phyloP scores from a whole-genome alignment of 2,888 invertebrate species.

The Quadroppia sp. region DNA sequence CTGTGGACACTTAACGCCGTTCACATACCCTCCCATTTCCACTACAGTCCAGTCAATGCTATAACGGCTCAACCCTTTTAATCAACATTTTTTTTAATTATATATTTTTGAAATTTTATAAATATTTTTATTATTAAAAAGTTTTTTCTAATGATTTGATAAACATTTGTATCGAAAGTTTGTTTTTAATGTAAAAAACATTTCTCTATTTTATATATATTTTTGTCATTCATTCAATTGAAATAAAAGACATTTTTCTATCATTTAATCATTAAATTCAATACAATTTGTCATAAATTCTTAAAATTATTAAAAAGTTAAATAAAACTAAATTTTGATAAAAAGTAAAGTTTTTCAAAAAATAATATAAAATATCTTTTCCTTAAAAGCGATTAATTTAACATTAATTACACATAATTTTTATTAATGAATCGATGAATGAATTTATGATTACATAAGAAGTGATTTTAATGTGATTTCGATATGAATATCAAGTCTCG shows the following conservation, averaged over 20 bases:
- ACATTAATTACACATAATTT: too few species aligned
- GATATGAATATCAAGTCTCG: neutral
- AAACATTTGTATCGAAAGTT: neutral
- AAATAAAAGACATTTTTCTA: neutral
- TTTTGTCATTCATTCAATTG: neutral
- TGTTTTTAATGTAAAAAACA: constrained; percentile 1
- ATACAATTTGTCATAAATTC: too few species aligned
- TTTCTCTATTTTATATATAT: neutral
- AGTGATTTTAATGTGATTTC: too few species aligned
- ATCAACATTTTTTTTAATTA: constrained; percentile 4
- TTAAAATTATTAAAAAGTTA: too few species aligned
- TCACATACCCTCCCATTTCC: constrained; percentile 41
- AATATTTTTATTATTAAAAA: neutral
- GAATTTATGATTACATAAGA: too few species aligned
- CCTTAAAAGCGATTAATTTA: too few species aligned
- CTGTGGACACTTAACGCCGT: constrained; percentile 46
- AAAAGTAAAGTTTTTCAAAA: too few species aligned
- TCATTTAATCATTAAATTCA: too few species aligned
- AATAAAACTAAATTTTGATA: too few species aligned
- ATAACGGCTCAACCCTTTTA: neutral
- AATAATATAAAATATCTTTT: too few species aligned
- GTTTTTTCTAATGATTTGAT: neutral
- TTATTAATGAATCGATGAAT: too few species aligned
- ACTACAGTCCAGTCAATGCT: constrained; percentile 22
- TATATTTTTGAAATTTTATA: neutral